Evolutionary conservation across 2,888 invertebrate genomes (phyloP), one percentile per base, ranked within the genome.

Genomic region (Lomographa bimaculata): DNA sequence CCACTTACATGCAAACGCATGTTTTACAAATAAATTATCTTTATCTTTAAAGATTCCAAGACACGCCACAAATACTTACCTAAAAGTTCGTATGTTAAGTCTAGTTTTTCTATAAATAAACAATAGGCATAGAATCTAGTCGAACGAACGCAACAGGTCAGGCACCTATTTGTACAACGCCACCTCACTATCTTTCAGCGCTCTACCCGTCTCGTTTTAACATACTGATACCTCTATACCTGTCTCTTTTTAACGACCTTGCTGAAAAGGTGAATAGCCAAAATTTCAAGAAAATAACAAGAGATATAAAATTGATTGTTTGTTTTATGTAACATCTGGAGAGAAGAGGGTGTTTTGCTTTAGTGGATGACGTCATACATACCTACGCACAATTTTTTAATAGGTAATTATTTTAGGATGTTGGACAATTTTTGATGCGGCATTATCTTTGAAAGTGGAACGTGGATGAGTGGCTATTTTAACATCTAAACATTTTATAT

Each of bases 261-360:
- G 76, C 26, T 16, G 21, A 64, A 66, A 63, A 73, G 77, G 71
- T 77, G 63, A 79, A 76, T 53, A 75, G 51, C 70, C 75, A 40
- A 26, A 33, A 32, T 25, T 40, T 34, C 34, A 26, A 20, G 18
- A 9, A 33, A 18, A 26, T 34, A 35, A 30, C 26, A 27, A 38
- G 51, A 12, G 32, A 32, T 37, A 25, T 25, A 24, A 34, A 34
- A 19, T 17, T 35, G 7, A 41, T 41, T 25, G 35, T 41, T 35
- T 41, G 29, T 41, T 32, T 33, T 43, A 30, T 30, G 14, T 38
- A 41, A 42, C 41, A 35, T 48, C 40, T 35, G 39, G 34, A 16
- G n/a, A n/a, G n/a, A n/a, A n/a, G n/a, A n/a, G n/a, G 11, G 5
- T 17, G 12, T 2, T 46, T 41, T 33, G 29, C 24, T 35, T 40